Base-by-base conservation (phyloP, 2,888 invertebrate genomes). In the Bombylius discolor region DNA sequence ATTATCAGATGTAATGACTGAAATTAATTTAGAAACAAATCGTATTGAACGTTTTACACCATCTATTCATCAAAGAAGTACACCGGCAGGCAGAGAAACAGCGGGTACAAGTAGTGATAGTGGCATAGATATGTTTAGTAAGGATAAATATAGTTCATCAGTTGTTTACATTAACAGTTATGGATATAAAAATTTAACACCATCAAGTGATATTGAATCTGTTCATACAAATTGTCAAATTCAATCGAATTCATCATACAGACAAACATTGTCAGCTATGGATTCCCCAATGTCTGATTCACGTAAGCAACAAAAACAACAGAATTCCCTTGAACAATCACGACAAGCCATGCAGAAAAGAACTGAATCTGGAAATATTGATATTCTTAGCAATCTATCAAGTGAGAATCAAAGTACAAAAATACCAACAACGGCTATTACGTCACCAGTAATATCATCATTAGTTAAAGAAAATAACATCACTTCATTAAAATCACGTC, bases 131-230 rank as follows among this genome's bases (percentile, higher is more conserved):
- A 45, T 12, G 33, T 53, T 42, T 34, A 42, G 14, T 32, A 48
- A 48, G n/a, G 48, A 32, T 13, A 31, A 47, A 5, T 34, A 14
- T 47, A 56, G 32, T 36, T 49, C 49, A 33, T 56, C 54, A 52
- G 56, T 56, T 56, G 59, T 56, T 32, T 53, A 51, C 6, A 8
- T 56, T 9, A 56, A 57, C 49, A 32, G 33, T 2, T 55, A 47
- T n/a, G 31, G 12, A 14, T 36, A 34, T 36, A 49, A 46, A 39
- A 47, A 13, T 47, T 33, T 56, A 31, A 59, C 59, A 23, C 58
- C 56, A 5, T 56, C 55, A 5, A 59, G 58, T 55, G 59, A 59
- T n/a, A 50, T 59, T 32, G 58, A 59, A 48, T 55, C 52, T 14
- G 36, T 52, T 12, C 56, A 58, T 33, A 11, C 4, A 4, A 36